Conservation (phyloP, 2,888 invertebrate species). For the Stegophylla sp. region DNA sequence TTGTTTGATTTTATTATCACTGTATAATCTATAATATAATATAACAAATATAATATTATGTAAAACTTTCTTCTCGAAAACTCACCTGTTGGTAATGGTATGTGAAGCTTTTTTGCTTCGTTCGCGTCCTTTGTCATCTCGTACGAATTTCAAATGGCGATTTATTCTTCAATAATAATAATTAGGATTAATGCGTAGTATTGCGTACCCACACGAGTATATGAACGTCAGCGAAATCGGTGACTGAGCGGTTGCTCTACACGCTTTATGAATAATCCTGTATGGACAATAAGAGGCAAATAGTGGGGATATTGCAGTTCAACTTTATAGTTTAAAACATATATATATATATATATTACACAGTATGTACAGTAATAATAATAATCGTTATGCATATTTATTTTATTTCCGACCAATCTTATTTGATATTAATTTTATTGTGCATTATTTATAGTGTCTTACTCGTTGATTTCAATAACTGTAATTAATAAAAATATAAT, state of each 20-base stretch:
- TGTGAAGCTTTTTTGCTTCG: background rate
- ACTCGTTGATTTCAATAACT: too few relatives aligned
- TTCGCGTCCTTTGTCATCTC: background rate
- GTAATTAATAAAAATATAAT: too few relatives aligned
- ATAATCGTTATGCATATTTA: too few relatives aligned
- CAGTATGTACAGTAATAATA: too few relatives aligned
- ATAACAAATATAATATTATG: too few relatives aligned
- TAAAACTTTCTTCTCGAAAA: background rate
- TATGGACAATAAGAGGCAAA: background rate
- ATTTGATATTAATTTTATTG: too few relatives aligned
- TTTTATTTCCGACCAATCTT: too few relatives aligned
- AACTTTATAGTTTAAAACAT: background rate
- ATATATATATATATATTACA: background rate
- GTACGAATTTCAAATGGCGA: background rate
- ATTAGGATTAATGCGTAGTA: background rate
- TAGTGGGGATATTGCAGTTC: background rate
- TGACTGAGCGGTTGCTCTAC: slow-evolving; percentile 23
- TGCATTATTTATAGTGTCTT: too few relatives aligned
- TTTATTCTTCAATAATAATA: background rate
- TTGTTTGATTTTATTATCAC: too few relatives aligned
- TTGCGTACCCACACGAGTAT: background rate
- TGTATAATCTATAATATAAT: too few relatives aligned
- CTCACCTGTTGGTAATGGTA: slow-evolving; percentile 41
- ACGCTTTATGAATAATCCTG: slow-evolving; percentile 3
- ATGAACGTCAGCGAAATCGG: slow-evolving; percentile 18